A percentile compares a stretch with the other conserved stretches of the same genome.
phyloP scores from a whole-genome alignment of 2,797 vertebrate species.

The Gadopsis marmoratus region DNA sequence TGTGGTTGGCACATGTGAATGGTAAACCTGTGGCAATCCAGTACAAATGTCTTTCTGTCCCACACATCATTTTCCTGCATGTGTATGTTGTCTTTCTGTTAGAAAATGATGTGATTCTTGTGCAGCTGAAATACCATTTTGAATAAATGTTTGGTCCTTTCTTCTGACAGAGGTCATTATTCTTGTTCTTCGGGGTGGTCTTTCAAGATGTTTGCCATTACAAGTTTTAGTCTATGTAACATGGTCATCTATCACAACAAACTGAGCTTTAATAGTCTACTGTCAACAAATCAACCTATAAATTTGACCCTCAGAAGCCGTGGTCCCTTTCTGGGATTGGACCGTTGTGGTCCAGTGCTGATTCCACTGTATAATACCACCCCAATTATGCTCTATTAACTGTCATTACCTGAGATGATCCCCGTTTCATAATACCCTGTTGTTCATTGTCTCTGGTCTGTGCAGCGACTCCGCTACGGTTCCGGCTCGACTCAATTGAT shows the following conservation, averaged over 20 bases:
- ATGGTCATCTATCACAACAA: conserved; percentile 27
- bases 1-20: conserved; percentile 51
- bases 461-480: conserved; percentile 6
- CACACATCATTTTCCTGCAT: conserved; percentile 5
- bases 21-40: conserved; percentile 35
- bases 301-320: conserved; percentile 28
- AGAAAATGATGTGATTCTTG: neutral
- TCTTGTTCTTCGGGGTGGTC: conserved; percentile 35
- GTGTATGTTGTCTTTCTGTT: conserved; percentile 12
- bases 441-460: conserved; percentile 59
- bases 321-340: conserved; percentile 40
- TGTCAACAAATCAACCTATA: conserved; percentile 42
- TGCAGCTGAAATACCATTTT: conserved; percentile 8
- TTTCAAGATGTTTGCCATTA: conserved; percentile 24
- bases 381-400: conserved; percentile 69
- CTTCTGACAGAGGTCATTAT: conserved; percentile 8
- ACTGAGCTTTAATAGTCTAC: conserved; percentile 20
- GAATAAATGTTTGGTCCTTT: neutral
- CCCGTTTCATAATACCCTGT: conserved; percentile 51
- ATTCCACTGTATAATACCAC: conserved; percentile 59
- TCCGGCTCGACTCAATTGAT: conserved; percentile 44
- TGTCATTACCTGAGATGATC: conserved; percentile 68
- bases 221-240: conserved; percentile 21
- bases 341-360: conserved; percentile 49
- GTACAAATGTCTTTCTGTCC: conserved; percentile 46